phyloP scores from a whole-genome alignment of 2,888 invertebrate genomes.

The Unio delphinus region DNA sequence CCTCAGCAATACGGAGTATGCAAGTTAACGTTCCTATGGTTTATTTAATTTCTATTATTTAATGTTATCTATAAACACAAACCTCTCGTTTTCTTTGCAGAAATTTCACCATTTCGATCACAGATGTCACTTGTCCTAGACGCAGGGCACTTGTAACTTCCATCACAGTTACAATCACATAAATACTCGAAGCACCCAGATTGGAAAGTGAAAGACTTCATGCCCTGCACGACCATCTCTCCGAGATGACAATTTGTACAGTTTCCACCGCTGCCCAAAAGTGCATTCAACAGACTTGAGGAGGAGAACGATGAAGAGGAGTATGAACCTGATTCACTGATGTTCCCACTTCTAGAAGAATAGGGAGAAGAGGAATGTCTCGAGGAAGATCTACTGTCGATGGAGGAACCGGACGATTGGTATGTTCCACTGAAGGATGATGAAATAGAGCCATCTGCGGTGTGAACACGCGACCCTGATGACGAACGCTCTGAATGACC shows the following conservation, averaged over 20 bases:
- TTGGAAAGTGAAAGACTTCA: slow-evolving; percentile 26
- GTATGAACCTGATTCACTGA: background rate
- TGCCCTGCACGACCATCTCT: slow-evolving; percentile 8
- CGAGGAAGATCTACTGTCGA: no score
- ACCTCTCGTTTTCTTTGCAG: no score
- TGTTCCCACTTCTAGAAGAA: no score
- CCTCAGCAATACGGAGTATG: no score
- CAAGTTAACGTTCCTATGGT: no score
- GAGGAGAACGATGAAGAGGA: background rate
- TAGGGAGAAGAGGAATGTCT: no score
- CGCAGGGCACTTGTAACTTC: slow-evolving; percentile 44
- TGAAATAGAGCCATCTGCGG: background rate
- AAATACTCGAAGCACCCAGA: slow-evolving; percentile 41
- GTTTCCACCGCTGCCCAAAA: background rate
- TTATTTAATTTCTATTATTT: no score
- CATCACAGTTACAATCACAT: slow-evolving; percentile 55
- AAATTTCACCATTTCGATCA: slow-evolving; percentile 7
- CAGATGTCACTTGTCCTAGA: slow-evolving; percentile 40
- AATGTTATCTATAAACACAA: no score
- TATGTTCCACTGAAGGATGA: no score
- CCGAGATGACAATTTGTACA: background rate
- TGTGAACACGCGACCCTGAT: background rate
- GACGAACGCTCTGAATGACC: background rate
- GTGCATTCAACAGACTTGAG: background rate
- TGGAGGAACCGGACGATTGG: no score